A percentile compares a stretch with the other conserved stretches of the same genome.
Evolutionary conservation across 1,140 invertebrate genomes (phyloP).

Genomic region (Drosophila azteca): DNA sequence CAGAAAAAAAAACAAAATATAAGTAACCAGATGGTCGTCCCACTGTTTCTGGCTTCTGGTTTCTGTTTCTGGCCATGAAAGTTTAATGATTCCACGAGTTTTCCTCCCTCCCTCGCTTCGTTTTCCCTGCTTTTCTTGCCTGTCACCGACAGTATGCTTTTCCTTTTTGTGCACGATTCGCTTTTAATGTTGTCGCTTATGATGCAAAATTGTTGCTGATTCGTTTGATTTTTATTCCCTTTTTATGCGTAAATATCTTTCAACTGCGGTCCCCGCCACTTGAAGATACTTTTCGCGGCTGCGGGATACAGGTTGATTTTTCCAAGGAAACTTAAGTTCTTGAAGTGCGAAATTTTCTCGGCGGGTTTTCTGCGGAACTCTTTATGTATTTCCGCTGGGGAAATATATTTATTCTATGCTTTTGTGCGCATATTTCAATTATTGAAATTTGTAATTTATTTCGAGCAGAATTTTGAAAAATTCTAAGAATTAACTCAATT

Average conservation of each 20-base stretch:
- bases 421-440: neutral
- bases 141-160: conserved; percentile 22
- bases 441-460: conserved; percentile 1
- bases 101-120: neutral
- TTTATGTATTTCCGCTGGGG: conserved; percentile 5
- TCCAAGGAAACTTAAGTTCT: too few species aligned
- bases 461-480: too few species aligned
- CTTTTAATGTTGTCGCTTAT: conserved; percentile 63
- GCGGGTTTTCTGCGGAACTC: neutral
- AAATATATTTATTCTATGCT: neutral
- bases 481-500: too few species aligned
- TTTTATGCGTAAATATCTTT: conserved; percentile 38
- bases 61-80: conserved; percentile 59
- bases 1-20: conserved; percentile 27
- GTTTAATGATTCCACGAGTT: conserved; percentile 56
- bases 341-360: conserved; percentile 1
- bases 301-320: too few species aligned
- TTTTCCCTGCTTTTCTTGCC: conserved; percentile 29
- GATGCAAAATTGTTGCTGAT: conserved; percentile 67
- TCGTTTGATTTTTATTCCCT: conserved; percentile 49
- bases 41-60: neutral
- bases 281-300: conserved; percentile 34
- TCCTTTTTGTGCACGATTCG: conserved; percentile 12
- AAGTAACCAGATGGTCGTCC: conserved; percentile 38
- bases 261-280: conserved; percentile 21